Evolutionary conservation across 2,888 invertebrate genomes (phyloP), one percentile per base, ranked within the genome.

Genomic region (Tribolium freemani): DNA sequence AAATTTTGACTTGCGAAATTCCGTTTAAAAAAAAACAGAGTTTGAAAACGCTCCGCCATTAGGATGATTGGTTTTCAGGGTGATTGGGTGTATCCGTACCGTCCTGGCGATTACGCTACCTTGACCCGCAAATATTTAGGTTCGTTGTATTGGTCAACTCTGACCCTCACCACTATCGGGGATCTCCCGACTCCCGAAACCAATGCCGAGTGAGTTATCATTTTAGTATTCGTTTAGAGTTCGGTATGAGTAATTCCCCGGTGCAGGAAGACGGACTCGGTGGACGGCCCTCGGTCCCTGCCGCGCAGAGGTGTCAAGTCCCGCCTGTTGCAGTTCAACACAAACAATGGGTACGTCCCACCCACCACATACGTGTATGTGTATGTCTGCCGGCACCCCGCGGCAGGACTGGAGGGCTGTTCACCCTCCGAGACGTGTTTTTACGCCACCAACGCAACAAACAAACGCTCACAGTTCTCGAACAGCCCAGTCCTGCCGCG

Each of bases 151-250:
- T 98, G 98, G 98, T 97, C 98, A 2, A 98, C 97, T 0, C 89
- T 98, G 75, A 98, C 98, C 0, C 89, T 98, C 71, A 98, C 98
- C 45, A 98, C 98, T 48, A 98, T 98, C 76, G 98, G 98, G 16
- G 98, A 98, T 86, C 90, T 98, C 76, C 97, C 97, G 1, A 97
- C 96, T 3, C 98, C 98, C 0, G 96, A 97, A 86, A 96, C 96
- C 75, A 97, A 97, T 88, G 95, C 95, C 86, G 96, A 98, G 98
- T 98, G 90, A 96, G 97, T 94, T 16, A 16, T 16, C 16, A 16
- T 75, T 8, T 48, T 11, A 4, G 11, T 48, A 11, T 1, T 48
- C 4, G 48, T 11, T 48, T 38, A 0, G n/a, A n/a, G 1, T 64
- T 51, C 21, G 11, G 3, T 30, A 51, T 38, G 20, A 54, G 13